Evolutionary conservation across 1,140 invertebrate species (phyloP).

Genomic region (Drosophila jambulina): DNA sequence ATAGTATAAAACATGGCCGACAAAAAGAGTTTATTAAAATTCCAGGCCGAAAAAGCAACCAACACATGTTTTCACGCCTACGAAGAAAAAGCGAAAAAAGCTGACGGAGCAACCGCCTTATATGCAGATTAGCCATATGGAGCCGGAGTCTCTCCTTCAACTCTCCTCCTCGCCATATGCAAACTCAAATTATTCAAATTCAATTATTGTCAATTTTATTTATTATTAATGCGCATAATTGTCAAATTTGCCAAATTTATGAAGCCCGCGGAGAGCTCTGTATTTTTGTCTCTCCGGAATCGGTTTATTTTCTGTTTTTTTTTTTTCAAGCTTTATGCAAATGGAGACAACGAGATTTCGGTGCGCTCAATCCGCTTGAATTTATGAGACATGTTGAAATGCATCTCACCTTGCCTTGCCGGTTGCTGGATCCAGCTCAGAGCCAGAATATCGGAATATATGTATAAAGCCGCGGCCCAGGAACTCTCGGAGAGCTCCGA

Average conservation of each 20-base stretch:
- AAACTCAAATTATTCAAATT: constrained; percentile 81
- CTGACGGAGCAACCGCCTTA: constrained; percentile 70
- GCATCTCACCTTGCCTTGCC: constrained; percentile 77
- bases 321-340: constrained; percentile 65
- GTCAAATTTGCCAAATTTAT: constrained; percentile 85
- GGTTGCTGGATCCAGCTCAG: constrained; percentile 8
- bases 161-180: constrained; percentile 44
- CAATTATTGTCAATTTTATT: constrained; percentile 85
- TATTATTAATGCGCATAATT: constrained; percentile 85
- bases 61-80: constrained; percentile 84
- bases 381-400: constrained; percentile 84
- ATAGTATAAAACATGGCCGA: constrained; percentile 29
- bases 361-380: constrained; percentile 76
- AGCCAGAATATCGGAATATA: constrained; percentile 19
- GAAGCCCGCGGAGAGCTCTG: constrained; percentile 44
- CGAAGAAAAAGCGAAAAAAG: constrained; percentile 49
- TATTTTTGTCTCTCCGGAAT: constrained; percentile 11
- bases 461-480: constrained; percentile 2
- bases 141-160: background rate
- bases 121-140: constrained; percentile 79
- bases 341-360: constrained; percentile 43
- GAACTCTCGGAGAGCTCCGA: constrained; percentile 19
- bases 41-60: constrained; percentile 56
- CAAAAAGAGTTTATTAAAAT: constrained; percentile 80
- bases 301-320: background rate